These are phyloP conservation scores for Antheraea mylitta DNA, from an alignment of 1,140 invertebrate genomes.

Conservation along the genomic window DNA sequence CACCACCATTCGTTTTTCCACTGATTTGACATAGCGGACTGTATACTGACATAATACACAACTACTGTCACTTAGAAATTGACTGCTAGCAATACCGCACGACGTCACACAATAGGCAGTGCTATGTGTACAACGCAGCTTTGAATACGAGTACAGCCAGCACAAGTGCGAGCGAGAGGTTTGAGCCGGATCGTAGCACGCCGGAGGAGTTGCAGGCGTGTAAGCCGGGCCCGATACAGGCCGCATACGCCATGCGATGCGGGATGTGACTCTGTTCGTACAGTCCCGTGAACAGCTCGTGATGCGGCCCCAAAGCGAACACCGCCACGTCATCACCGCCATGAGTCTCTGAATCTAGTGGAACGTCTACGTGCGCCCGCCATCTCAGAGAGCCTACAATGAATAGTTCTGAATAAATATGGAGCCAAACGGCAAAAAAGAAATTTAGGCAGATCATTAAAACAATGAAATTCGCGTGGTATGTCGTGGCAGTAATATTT, in stretches of 20 bases:
- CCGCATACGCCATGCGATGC: constrained; percentile 80
- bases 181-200: no score
- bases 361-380: constrained; percentile 61
- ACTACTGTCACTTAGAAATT: no score
- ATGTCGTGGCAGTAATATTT: no score
- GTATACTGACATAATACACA: no score
- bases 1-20: no score
- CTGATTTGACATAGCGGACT: no score
- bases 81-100: no score
- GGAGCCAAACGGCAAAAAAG: neutral
- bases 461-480: no score
- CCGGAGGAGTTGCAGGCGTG: constrained; percentile 27
- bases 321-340: constrained; percentile 85
- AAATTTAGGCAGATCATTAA: neutral
- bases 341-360: constrained; percentile 71
- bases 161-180: neutral
- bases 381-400: constrained; percentile 40
- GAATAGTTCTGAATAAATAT: neutral
- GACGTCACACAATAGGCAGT: neutral
- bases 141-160: neutral
- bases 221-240: constrained; percentile 47
- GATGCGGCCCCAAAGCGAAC: constrained; percentile 80
- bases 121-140: no score
- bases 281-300: constrained; percentile 80
- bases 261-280: constrained; percentile 83